Percentiles rank a stretch among this genome's conserved stretches.
These are phyloP conservation scores for Nerophis lumbriciformis DNA, from an alignment of 2,113 vertebrate species.

Conservation along the genomic window DNA sequence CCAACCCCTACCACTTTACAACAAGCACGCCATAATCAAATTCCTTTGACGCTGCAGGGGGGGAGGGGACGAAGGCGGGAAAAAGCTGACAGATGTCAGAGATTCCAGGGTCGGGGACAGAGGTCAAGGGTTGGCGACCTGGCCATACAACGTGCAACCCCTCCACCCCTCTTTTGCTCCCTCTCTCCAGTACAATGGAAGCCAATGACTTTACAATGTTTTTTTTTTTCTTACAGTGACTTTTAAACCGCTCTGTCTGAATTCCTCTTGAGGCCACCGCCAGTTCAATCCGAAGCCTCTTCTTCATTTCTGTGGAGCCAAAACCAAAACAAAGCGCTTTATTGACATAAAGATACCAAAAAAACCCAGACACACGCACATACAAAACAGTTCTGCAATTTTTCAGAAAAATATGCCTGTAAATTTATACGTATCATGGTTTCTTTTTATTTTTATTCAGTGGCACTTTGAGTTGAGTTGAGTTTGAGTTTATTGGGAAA, in stretches of 20 bases:
- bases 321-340: neutral
- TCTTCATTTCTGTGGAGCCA: neutral
- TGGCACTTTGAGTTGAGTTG: too few relatives aligned
- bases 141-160: slow-evolving; percentile 34
- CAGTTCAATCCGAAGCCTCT: neutral
- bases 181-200: slow-evolving; percentile 35
- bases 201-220: slow-evolving; percentile 54
- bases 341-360: neutral
- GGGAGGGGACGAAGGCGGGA: slow-evolving; percentile 40
- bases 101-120: slow-evolving; percentile 56
- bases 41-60: slow-evolving; percentile 38
- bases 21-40: slow-evolving; percentile 22
- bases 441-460: too few relatives aligned
- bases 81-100: slow-evolving; percentile 65
- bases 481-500: too few relatives aligned
- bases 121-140: slow-evolving; percentile 70
- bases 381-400: too few relatives aligned
- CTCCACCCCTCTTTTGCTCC: slow-evolving; percentile 31
- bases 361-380: too few relatives aligned
- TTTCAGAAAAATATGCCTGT: too few relatives aligned
- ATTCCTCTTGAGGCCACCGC: neutral
- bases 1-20: neutral
- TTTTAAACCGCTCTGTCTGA: slow-evolving; percentile 21
- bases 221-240: slow-evolving; percentile 32
- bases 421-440: too few relatives aligned